Base-by-base conservation (phyloP, 2,797 vertebrate genomes). In the Eutrigla gurnardus region DNA sequence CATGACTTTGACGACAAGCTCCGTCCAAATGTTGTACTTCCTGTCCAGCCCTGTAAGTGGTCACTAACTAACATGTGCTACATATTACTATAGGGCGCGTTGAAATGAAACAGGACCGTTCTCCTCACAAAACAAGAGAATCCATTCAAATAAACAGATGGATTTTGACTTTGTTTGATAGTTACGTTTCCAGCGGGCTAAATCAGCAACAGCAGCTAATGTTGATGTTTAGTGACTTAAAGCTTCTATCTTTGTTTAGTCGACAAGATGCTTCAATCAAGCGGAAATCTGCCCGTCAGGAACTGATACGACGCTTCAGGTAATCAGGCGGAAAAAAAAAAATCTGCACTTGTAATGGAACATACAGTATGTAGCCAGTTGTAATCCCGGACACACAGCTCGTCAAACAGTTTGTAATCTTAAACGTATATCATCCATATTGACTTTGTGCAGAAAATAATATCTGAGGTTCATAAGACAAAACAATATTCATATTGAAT, bases 61-160 rank as follows among this genome's bases (percentile, higher is more conserved):
- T 82, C 80, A 83, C 64, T 79, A 42, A 50, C 57, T 18, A 10
- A 36, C 83, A 84, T 69, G n/a, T 87, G 82, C 64, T 78, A 6
- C 36, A 6, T 66, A 81, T 70, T 77, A 82, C 54, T 42, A 6
- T 3, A 71, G 18, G 58, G 50, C 59, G 50, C n/a, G 54, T 13
- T 65, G 7, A 70, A 86, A 68, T 75, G 70, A 69, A 84, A 80
- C 77, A 65, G 75, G 65, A 70, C 33, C 70, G 12, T 4, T 55
- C 65, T 67, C 46, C 54, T 61, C 36, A 4, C 62, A 47, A 63
- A 74, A 72, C 53, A 33, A 57, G 10, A 53, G 39, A 60, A 67
- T 73, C 59, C n/a, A 11, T 33, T 59, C 25, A 60, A 76, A 64
- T 58, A 68, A 74, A 81, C 43, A 63, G 36, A 65, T 53, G 57